phyloP scores from a whole-genome alignment of 2,113 vertebrate genomes.

The Anser cygnoides region DNA sequence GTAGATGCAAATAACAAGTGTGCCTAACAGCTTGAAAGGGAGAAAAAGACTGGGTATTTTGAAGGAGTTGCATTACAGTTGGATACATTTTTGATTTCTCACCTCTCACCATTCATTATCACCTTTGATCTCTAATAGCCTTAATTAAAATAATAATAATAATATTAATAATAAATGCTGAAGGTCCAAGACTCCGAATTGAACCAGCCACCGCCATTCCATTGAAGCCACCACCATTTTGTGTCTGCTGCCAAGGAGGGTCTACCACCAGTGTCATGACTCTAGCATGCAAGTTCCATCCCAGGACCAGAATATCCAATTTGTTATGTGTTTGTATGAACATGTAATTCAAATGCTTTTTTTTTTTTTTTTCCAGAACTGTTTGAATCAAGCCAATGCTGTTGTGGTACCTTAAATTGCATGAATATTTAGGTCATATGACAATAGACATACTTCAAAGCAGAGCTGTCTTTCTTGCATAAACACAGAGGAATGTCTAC shows the following conservation, averaged over 20 bases:
- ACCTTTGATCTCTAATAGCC: background rate
- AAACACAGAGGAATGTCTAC: background rate
- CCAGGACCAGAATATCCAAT: background rate
- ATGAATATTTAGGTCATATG: background rate
- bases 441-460: background rate
- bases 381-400: background rate
- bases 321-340: background rate
- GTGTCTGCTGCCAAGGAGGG: background rate
- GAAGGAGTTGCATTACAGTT: background rate
- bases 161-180: background rate
- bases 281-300: background rate
- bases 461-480: background rate
- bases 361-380: background rate
- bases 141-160: background rate
- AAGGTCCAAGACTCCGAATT: background rate
- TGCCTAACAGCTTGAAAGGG: background rate
- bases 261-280: background rate
- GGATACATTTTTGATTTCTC: background rate
- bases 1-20: background rate
- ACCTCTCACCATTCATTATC: background rate
- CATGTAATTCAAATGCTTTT: background rate
- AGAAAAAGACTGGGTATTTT: background rate
- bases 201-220: background rate
- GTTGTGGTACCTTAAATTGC: background rate
- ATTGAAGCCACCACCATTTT: background rate